Conservation (phyloP, 92 coral and sea anemone species). For the Phenganax marumi region DNA sequence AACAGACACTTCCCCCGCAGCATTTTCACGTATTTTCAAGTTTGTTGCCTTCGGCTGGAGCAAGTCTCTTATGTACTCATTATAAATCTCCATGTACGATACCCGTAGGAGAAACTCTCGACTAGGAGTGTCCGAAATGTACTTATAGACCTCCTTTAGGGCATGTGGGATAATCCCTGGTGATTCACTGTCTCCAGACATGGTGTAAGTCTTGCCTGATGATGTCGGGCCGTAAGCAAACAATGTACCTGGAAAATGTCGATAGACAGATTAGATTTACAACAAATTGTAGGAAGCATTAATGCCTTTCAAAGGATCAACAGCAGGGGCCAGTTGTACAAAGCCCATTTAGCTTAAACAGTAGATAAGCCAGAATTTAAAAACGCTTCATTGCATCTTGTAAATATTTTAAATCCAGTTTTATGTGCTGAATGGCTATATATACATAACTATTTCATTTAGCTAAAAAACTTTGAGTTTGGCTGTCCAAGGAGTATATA, state of each 20-base stretch:
- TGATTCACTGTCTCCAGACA: slow-evolving; percentile 64
- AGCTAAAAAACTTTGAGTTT: no score
- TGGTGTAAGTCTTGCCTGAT: slow-evolving; percentile 87
- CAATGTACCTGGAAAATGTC: slow-evolving; percentile 74
- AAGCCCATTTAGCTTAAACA: no score
- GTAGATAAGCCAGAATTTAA: no score
- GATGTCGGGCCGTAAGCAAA: slow-evolving; percentile 98
- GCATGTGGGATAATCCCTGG: slow-evolving; percentile 83
- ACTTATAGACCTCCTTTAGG: slow-evolving; percentile 70
- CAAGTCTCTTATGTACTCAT: slow-evolving; percentile 86
- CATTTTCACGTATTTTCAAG: slow-evolving; percentile 76
- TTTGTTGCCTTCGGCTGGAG: slow-evolving; percentile 70
- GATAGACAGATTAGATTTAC: no score
- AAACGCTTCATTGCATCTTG: no score
- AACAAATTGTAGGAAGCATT: no score
- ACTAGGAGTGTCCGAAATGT: slow-evolving; percentile 62
- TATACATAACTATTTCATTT: no score
- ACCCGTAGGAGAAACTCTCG: slow-evolving; percentile 79
- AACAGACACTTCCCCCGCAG: slow-evolving; percentile 59
- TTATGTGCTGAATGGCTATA: no score
- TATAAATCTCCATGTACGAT: slow-evolving; percentile 88
- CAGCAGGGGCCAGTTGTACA: no score
- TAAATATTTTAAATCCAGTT: no score
- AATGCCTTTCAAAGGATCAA: no score
- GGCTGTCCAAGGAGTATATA: no score